These are phyloP conservation scores for Melanogrammus aeglefinus DNA, from an alignment of 2,797 vertebrate genomes.

Conservation along the genomic window DNA sequence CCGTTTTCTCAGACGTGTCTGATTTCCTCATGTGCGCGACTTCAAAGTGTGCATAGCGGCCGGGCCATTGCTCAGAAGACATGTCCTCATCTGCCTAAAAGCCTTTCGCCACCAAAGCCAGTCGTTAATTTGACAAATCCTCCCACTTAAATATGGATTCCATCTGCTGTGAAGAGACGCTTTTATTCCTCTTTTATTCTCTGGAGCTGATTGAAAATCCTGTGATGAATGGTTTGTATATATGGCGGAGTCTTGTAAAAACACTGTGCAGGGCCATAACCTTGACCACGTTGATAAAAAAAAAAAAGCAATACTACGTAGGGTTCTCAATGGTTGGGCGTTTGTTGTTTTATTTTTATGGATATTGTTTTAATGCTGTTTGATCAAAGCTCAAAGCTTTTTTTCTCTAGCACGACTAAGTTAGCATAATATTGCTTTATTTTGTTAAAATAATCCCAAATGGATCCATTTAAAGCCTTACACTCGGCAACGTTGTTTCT, in stretches of 20 bases:
- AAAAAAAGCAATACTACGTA: neutral
- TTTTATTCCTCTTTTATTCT: slow-evolving; percentile 20
- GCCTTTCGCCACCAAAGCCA: slow-evolving; percentile 27
- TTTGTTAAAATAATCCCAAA: neutral
- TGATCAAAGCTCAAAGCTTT: neutral
- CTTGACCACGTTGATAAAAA: neutral
- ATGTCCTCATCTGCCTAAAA: slow-evolving; percentile 17
- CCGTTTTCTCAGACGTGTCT: neutral
- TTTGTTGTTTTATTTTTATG: neutral
- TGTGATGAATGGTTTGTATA: slow-evolving; percentile 22
- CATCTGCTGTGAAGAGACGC: slow-evolving; percentile 11
- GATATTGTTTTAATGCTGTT: neutral
- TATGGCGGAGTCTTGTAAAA: slow-evolving; percentile 16
- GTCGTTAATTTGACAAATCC: slow-evolving; percentile 42
- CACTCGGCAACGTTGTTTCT: too few relatives aligned
- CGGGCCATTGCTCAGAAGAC: slow-evolving; percentile 16
- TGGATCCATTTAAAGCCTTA: too few relatives aligned
- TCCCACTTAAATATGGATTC: slow-evolving; percentile 10
- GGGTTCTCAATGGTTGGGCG: neutral
- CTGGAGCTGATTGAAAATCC: slow-evolving; percentile 15
- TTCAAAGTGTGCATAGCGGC: neutral
- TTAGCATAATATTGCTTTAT: neutral
- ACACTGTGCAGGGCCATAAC: slow-evolving; percentile 9
- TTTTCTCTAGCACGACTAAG: neutral
- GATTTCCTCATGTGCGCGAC: neutral